Conservation (phyloP, 37 sponge, comb jelly and placozoan species). For the Cliona cf. orientalis region DNA sequence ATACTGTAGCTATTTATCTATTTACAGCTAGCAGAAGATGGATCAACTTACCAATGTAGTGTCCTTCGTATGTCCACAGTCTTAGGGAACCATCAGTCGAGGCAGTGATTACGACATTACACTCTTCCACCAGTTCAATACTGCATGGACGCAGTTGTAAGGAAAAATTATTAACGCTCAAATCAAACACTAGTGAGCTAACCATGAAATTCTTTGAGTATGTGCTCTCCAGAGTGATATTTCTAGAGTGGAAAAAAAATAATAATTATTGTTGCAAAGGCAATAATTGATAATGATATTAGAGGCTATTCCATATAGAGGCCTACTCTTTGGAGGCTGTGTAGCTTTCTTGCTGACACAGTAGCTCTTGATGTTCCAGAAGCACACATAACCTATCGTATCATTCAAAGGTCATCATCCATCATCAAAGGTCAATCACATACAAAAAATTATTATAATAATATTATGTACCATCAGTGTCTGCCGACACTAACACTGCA, state of each 20-base stretch:
- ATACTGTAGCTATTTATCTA: too few relatives aligned
- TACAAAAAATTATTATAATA: not conserved
- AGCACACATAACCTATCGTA: slow-evolving; percentile 3
- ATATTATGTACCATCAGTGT: slow-evolving; percentile 38
- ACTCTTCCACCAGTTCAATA: slow-evolving; percentile 43
- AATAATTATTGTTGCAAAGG: not conserved
- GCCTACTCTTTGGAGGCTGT: slow-evolving; percentile 36
- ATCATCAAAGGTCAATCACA: not conserved
- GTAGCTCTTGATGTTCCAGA: slow-evolving; percentile 56
- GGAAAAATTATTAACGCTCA: not conserved
- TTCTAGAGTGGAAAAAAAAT: slow-evolving; percentile 9
- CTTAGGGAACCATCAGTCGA: slow-evolving; percentile 67
- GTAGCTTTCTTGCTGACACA: slow-evolving; percentile 7
- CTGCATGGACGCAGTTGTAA: slow-evolving; percentile 14
- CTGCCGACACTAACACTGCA: slow-evolving; percentile 42
- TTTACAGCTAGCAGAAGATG: too few relatives aligned
- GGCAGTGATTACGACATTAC: slow-evolving; percentile 40
- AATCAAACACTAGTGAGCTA: not conserved
- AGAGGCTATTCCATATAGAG: not conserved
- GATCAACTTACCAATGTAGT: slow-evolving; percentile 63
- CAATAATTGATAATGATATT: not conserved
- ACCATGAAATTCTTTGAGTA: slow-evolving; percentile 39
- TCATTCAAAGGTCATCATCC: not conserved
- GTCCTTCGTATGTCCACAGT: slow-evolving; percentile 76
- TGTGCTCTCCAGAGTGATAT: slow-evolving; percentile 57